A percentile compares a stretch with the other conserved stretches of the same genome.
Evolutionary conservation across 1,140 invertebrate genomes (phyloP).

Genomic region (Zaprionus ghesquierei): DNA sequence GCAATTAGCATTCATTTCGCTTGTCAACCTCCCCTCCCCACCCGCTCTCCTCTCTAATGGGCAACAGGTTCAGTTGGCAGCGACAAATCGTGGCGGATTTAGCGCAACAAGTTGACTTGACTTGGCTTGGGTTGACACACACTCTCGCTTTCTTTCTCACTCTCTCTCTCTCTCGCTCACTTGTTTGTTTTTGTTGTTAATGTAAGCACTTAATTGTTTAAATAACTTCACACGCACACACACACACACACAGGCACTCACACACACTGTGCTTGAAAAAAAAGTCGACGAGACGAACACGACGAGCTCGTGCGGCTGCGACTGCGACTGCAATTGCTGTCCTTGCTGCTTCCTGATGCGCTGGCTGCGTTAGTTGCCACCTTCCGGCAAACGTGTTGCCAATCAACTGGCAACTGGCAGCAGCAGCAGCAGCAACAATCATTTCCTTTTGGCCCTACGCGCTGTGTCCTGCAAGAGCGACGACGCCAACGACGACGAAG

Average conservation of each 20-base stretch:
- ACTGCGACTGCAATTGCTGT: neutral
- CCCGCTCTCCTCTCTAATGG: neutral
- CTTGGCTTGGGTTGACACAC: neutral
- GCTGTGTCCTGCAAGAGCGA: constrained; percentile 39
- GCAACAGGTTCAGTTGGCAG: constrained; percentile 37
- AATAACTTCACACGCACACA: constrained; percentile 13
- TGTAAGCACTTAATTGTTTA: constrained; percentile 24
- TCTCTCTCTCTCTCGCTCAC: neutral
- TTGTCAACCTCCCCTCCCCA: constrained; percentile 1
- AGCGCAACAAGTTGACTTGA: constrained; percentile 66
- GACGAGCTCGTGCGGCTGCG: neutral
- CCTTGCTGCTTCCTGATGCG: constrained; percentile 46
- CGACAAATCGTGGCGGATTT: neutral
- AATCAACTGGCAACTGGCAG: constrained; percentile 72
- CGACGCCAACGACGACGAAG: neutral
- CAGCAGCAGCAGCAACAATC: constrained; percentile 52
- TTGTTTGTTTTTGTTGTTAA: constrained; percentile 11
- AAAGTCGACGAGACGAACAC: constrained; percentile 4
- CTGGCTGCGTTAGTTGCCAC: constrained; percentile 47
- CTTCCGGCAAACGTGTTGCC: constrained; percentile 82
- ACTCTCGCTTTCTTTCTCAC: neutral
- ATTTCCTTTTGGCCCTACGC: constrained; percentile 56
- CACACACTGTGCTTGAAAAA: neutral
- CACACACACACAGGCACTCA: neutral
- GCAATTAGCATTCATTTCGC: constrained; percentile 54